Evolutionary conservation across 2,113 vertebrate species (phyloP), one percentile per base, ranked within the genome.

Genomic region (Gymnarchus niloticus): DNA sequence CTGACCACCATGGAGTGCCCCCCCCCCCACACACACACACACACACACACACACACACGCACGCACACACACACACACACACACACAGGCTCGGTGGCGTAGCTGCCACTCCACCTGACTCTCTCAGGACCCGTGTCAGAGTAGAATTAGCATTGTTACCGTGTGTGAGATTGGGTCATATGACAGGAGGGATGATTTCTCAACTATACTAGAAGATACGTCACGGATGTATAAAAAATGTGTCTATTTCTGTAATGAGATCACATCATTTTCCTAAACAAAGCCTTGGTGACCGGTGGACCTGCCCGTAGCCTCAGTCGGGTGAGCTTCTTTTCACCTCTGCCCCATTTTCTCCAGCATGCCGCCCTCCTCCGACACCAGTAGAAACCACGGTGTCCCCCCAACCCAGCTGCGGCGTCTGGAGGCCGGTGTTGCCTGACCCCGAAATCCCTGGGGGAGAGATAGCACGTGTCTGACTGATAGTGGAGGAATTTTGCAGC

Each of bases 401-500:
- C 37, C 86, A 44, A 5, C 28, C 46, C 69, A 87, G 83, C 84
- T 84, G 86, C 73, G 41, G 81, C n/a, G 56, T 83, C 80, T 83
- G 48, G n/a, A 69, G 44, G 14, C 17, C 56, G 49, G 80, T 57
- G 87, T 52, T 87, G 91, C 87, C 88, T 90, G 83, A 86, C 44
- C 57, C 14, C 44, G 6, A 8, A 19, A 33, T 52, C 78, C 41
- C 78, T 2, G 44, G 14, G 25, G 46, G 41, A 46, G 23, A 17
- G 56, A 83, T 73, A 83, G 59, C 21, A 49, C 41, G 57, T 65
- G 83, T 84, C 83, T 69, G 23, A 83, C 61, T 85, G 89, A 93
- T 91, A 91, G 88, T 65, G 69, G 57, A 89, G 89, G 89, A 93
- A 92, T 91, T 89, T 23, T 87, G 91, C 91, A 89, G 86, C 33